These are phyloP conservation scores for Galeopsomyia nigrocyanea DNA, from an alignment of 2,888 invertebrate species.

Conservation along the genomic window DNA sequence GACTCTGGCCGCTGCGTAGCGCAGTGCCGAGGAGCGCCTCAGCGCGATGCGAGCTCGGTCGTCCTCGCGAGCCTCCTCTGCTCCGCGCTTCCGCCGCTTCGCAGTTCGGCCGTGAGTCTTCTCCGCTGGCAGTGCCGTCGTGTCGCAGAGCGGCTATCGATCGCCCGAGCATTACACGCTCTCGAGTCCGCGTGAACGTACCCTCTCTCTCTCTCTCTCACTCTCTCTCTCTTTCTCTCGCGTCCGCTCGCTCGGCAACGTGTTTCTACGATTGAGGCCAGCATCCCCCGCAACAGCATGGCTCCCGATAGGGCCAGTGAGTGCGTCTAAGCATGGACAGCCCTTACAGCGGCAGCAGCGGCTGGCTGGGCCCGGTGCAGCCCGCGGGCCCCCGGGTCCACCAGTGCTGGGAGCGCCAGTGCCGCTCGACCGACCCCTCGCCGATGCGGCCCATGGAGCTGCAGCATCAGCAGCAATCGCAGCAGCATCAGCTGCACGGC, in stretches of 20 bases:
- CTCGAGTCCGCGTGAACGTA: too few relatives aligned
- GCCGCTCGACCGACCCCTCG: slow-evolving; percentile 66
- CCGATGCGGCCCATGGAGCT: slow-evolving; percentile 65
- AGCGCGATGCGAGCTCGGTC: slow-evolving; percentile 65
- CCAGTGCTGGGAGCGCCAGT: slow-evolving; percentile 64
- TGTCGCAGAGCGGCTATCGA: not conserved
- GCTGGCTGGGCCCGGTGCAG: slow-evolving; percentile 35
- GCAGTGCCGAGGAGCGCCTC: slow-evolving; percentile 66
- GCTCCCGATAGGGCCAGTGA: slow-evolving; percentile 62
- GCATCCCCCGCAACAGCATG: slow-evolving; percentile 48
- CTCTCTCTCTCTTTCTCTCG: slow-evolving; percentile 1
- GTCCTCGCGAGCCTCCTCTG: slow-evolving; percentile 62
- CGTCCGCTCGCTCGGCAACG: slow-evolving; percentile 1
- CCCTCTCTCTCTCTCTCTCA: not conserved
- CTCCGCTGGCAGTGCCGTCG: too few relatives aligned
- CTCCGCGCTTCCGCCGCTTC: too few relatives aligned
- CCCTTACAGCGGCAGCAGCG: slow-evolving; percentile 46
- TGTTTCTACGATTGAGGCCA: slow-evolving; percentile 39
- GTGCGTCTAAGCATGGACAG: too few relatives aligned
- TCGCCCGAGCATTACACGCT: not conserved
- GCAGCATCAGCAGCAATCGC: slow-evolving; percentile 45
- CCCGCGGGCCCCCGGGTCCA: not conserved
- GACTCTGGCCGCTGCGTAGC: slow-evolving; percentile 64
- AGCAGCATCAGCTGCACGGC: slow-evolving; percentile 21
- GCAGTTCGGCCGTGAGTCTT: too few relatives aligned